Evolutionary conservation across 2,888 invertebrate species (phyloP), one percentile per base, ranked within the genome.

Genomic region (Mystacides longicornis): DNA sequence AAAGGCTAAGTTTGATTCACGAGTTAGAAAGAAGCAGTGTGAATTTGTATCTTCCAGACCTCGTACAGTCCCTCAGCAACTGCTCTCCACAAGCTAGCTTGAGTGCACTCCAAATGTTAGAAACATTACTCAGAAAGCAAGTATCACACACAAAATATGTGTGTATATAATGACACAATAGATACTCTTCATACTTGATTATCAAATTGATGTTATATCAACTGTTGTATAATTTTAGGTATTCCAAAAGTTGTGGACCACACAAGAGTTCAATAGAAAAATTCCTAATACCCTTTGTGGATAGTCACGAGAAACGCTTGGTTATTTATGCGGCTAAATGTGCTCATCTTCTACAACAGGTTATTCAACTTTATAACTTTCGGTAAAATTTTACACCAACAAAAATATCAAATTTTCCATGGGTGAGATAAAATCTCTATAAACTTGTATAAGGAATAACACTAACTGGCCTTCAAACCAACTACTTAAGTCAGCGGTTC

Each of bases 271-370:
- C 54, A 1, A 62, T 68, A 37, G 67, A 68, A 37, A 64, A 64
- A 33, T 68, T 65, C 54, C 46, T 68, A 4, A 31, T 58, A 1
- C 62, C 57, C 33, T 67, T 66, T 49, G 53, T 66, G 20, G 67
- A 69, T 52, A 57, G 54, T 9, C 45, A 54, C 1, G 64, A 67
- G 42, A 57, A 61, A 4, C 49, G 56, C 23, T 27, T 65, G 0
- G 64, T 65, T 3, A 7, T 55, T 1, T 59, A 56, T 52, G 64
- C 64, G n/a, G 68, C 65, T 2, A 67, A 66, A 59, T 69, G 69
- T 49, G 61, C 66, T 14, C 68, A 67, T 55, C 63, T 69, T 20
- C 49, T 69, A n/a, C 69, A 68, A 54, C 68, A 67, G 59, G 63
- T 65, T 56, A 47, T 20, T 49, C 16, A 2, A 7, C 14, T 37